Evolutionary conservation across 2,888 invertebrate species (phyloP).

Genomic region (Spodoptera picta): DNA sequence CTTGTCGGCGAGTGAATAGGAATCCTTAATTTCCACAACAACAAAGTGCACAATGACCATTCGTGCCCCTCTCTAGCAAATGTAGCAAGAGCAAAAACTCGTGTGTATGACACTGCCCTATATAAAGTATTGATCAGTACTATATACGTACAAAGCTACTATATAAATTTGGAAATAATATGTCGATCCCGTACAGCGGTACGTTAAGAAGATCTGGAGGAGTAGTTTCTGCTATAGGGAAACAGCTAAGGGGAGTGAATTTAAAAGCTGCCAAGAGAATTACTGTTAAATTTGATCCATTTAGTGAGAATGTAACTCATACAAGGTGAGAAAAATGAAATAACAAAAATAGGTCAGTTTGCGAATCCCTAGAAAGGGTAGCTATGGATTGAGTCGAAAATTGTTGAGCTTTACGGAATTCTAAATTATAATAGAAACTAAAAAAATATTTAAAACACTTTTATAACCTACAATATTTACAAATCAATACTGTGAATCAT

Average conservation of each 20-base stretch:
- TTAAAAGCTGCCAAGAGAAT: slow-evolving; percentile 94
- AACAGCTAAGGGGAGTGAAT: slow-evolving; percentile 92
- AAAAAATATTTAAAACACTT: no score
- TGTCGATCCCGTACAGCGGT: slow-evolving; percentile 94
- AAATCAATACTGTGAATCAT: no score
- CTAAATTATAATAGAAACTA: no score
- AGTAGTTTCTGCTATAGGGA: slow-evolving; percentile 91
- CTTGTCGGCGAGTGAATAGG: no score
- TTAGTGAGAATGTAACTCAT: slow-evolving; percentile 91
- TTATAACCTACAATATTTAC: no score
- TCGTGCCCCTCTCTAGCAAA: no score
- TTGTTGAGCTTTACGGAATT: no score
- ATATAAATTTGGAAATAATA: slow-evolving; percentile 63
- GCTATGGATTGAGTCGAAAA: no score
- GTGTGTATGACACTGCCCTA: slow-evolving; percentile 5
- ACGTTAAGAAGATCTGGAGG: slow-evolving; percentile 91
- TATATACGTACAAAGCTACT: slow-evolving; percentile 51
- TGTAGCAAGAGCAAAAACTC: no score
- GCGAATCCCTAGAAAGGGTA: no score
- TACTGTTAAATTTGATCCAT: slow-evolving; percentile 95
- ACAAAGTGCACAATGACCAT: no score
- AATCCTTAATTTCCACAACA: no score
- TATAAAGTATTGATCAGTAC: slow-evolving; percentile 51
- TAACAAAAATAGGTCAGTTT: slow-evolving; percentile 10
- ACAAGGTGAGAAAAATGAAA: slow-evolving; percentile 84